Evolutionary conservation across 2,888 invertebrate species (phyloP).

Genomic region (Lochmaea capreae): DNA sequence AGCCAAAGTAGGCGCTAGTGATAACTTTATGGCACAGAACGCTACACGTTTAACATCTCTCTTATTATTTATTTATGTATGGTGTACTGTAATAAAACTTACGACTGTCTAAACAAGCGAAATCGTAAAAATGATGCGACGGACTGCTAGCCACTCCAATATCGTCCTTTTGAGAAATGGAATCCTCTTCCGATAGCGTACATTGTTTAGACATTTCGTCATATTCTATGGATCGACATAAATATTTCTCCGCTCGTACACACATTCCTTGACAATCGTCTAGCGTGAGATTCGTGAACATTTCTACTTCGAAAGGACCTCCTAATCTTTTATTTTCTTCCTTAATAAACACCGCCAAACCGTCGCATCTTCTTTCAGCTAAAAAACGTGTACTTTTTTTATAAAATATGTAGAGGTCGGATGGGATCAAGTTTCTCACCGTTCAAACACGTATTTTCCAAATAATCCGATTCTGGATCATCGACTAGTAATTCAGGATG

Average conservation of each 20-base stretch:
- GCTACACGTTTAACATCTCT: no score
- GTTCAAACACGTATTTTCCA: constrained; percentile 91
- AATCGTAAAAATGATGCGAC: constrained; percentile 88
- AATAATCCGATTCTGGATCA: constrained; percentile 88
- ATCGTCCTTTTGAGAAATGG: constrained; percentile 89
- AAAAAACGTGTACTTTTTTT: constrained; percentile 39
- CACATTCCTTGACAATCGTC: constrained; percentile 92
- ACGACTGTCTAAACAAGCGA: constrained; percentile 91
- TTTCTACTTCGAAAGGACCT: constrained; percentile 89
- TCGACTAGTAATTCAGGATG: constrained; percentile 87
- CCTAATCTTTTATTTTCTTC: constrained; percentile 89
- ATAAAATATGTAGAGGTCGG: not conserved
- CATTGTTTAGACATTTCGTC: constrained; percentile 89
- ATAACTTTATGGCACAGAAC: no score
- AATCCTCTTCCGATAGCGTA: constrained; percentile 92
- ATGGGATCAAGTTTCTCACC: constrained; percentile 67
- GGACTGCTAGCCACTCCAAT: constrained; percentile 86
- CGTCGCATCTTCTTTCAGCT: constrained; percentile 90
- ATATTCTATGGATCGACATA: constrained; percentile 90
- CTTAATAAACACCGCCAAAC: constrained; percentile 87
- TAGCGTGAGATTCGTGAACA: constrained; percentile 85
- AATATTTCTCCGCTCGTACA: constrained; percentile 87
- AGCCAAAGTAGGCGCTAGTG: no score
- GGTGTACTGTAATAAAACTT: constrained; percentile 66
- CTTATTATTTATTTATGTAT: no score